These are phyloP conservation scores for Menura novaehollandiae DNA, from an alignment of 2,113 vertebrate genomes.

Conservation along the genomic window DNA sequence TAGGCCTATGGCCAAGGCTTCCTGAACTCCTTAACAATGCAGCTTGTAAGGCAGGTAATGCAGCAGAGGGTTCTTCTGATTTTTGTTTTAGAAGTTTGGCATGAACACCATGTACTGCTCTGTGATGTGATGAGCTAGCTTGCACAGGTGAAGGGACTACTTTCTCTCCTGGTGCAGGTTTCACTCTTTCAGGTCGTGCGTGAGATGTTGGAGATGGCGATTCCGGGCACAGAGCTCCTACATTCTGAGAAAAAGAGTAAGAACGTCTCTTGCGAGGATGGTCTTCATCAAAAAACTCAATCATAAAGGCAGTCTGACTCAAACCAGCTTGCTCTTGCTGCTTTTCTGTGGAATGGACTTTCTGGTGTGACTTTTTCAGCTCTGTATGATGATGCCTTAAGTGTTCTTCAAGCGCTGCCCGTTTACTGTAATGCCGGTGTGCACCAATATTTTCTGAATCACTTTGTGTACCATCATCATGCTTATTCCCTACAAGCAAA, in stretches of 20 bases:
- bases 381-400: conserved; percentile 79
- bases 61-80: conserved; percentile 84
- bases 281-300: conserved; percentile 92
- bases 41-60: conserved; percentile 73
- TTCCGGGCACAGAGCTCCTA: conserved; percentile 76
- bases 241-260: conserved; percentile 90
- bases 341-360: conserved; percentile 71
- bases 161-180: conserved; percentile 74
- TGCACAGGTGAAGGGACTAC: conserved; percentile 76
- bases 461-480: conserved; percentile 96
- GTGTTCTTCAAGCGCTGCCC: conserved; percentile 85
- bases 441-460: conserved; percentile 92
- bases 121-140: conserved; percentile 68
- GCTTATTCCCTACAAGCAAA: conserved; percentile 87
- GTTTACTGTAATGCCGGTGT: conserved; percentile 83
- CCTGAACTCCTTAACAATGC: conserved; percentile 82
- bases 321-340: conserved; percentile 64
- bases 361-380: conserved; percentile 70
- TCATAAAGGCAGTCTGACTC: conserved; percentile 90
- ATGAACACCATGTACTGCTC: conserved; percentile 74
- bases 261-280: conserved; percentile 90
- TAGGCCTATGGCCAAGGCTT: conserved; percentile 86
- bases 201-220: conserved; percentile 81
- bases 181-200: conserved; percentile 75
- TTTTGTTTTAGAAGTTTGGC: conserved; percentile 89